Conservation (phyloP, 2,797 vertebrate species). For the Allobates femoralis region DNA sequence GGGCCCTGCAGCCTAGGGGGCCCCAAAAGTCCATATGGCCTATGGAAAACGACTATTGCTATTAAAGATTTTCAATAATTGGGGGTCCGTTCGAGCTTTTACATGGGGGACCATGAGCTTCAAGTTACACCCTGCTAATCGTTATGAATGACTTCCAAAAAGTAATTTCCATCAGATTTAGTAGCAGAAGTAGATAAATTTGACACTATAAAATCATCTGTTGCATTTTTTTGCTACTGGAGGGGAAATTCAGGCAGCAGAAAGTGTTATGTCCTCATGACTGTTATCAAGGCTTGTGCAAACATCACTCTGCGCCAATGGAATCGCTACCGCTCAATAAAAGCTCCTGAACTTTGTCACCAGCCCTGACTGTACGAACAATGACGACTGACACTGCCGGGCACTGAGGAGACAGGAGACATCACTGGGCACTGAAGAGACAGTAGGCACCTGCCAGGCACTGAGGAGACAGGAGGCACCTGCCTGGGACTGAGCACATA, state of each 20-base stretch:
- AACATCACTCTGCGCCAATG: conserved; percentile 30
- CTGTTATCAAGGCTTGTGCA: conserved; percentile 38
- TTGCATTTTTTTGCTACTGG: background rate
- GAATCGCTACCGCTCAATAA: background rate
- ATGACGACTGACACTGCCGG: conserved; percentile 23
- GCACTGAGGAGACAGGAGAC: background rate
- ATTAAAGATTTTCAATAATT: too few species aligned
- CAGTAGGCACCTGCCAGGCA: background rate
- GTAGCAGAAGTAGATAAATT: background rate
- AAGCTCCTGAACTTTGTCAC: conserved; percentile 34
- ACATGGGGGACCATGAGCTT: too few species aligned
- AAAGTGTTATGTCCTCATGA: background rate
- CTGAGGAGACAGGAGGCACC: too few species aligned
- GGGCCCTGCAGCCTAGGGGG: too few species aligned
- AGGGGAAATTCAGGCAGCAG: background rate
- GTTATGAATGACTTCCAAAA: background rate
- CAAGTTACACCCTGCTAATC: too few species aligned
- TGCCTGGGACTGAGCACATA: too few species aligned
- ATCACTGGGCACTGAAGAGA: too few species aligned
- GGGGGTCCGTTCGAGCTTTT: too few species aligned
- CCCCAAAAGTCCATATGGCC: too few species aligned
- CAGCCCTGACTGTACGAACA: background rate
- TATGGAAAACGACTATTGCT: too few species aligned
- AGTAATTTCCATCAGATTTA: background rate
- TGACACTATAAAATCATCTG: background rate